Evolutionary conservation across 2,888 invertebrate species (phyloP), one percentile per base, ranked within the genome.

Genomic region (Pardosa pseudoannulata): DNA sequence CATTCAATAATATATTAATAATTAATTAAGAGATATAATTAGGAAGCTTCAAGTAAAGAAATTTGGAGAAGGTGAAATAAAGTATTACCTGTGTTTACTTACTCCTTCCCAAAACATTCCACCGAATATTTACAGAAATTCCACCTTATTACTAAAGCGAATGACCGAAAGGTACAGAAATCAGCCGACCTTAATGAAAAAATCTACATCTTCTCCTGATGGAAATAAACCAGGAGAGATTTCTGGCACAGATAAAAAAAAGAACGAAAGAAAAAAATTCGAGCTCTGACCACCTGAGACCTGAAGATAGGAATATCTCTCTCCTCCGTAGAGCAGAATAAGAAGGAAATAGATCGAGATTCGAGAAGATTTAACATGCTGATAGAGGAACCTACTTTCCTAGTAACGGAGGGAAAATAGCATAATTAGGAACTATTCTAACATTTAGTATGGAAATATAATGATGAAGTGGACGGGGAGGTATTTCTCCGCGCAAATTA

Each of bases 181-280:
- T 56, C 56, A 56, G 56, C 56, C 1, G 56, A 23, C 11, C 56
- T 56, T 56, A 56, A 56, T 56, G 56, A 56, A 56, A 56, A 56
- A 56, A 56, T 56, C 56, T 56, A 56, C 56, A 56, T 56, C 23
- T 56, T 56, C 23, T 56, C 23, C 56, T 23, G 56, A 19, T 23
- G 23, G 23, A 56, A 56, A 56, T 56, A 23, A 23, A 56, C 56
- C 56, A 23, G 56, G 19, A 56, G 56, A 56, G 56, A 56, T 56
- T 56, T 56, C 56, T 56, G 11, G 56, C 23, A 23, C 5, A 56
- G 56, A 56, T 56, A 56, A 23, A 56, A 56, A 56, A 6, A 56
- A 46, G 16, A 46, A 46, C 2, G 41, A n/a, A 46, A 46, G 16
- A 6, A 46, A 46, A 46, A 46, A 46, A 5, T 2, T 29, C n/a